Evolutionary conservation across 2,113 vertebrate genomes (phyloP).

Genomic region (Otocyon megalotis): DNA sequence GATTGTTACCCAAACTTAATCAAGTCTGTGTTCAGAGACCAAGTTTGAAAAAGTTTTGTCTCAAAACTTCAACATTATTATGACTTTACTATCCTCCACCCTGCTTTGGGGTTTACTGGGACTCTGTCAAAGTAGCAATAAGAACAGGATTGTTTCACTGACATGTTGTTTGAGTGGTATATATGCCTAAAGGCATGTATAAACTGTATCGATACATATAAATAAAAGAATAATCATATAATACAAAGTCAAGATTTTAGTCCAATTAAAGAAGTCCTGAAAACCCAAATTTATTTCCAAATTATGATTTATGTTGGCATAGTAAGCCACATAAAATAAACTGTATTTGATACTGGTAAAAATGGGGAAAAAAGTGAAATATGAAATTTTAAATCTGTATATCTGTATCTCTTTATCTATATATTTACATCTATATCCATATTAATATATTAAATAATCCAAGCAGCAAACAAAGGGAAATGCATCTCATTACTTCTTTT

Average conservation of each 20-base stretch:
- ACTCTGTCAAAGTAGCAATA: not conserved
- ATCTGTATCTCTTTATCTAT: not conserved
- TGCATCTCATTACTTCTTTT: not conserved
- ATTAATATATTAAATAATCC: not conserved
- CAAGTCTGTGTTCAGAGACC: not conserved
- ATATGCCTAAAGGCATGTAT: not conserved
- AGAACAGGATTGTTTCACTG: not conserved
- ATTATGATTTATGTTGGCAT: not conserved
- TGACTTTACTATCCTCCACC: not conserved
- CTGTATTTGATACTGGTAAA: not conserved
- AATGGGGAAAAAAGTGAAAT: not conserved
- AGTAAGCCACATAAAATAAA: not conserved
- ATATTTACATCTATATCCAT: not conserved
- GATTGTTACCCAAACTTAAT: not conserved
- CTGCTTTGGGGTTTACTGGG: accelerated
- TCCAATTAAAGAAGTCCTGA: not conserved
- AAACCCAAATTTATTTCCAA: not conserved
- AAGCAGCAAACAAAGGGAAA: not conserved
- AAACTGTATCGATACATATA: not conserved
- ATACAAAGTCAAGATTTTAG: not conserved
- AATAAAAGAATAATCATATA: not conserved
- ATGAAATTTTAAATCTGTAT: not conserved
- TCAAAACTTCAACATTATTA: not conserved
- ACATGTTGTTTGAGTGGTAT: not conserved
- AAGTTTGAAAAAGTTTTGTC: not conserved